Evolutionary conservation across 1,140 invertebrate species (phyloP).

Genomic region (Neodiprion pinetum): DNA sequence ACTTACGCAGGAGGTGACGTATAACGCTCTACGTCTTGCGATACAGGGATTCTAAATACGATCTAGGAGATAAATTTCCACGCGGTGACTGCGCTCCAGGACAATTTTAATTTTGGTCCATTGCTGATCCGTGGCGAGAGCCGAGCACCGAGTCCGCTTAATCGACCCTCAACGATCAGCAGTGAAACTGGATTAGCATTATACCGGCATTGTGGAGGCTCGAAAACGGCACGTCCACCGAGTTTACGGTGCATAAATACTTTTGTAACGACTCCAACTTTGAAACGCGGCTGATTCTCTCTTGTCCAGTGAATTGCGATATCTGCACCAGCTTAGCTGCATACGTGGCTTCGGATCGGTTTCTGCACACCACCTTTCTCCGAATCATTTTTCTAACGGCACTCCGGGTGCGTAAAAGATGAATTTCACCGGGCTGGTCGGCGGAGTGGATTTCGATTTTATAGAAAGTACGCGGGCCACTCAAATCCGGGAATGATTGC

Average conservation of each 20-base stretch:
- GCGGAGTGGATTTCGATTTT: neutral
- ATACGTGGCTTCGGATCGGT: neutral
- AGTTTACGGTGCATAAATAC: conserved; percentile 7
- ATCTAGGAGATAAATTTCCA: neutral
- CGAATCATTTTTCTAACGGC: neutral
- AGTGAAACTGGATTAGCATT: conserved; percentile 7
- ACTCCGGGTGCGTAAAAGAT: no score
- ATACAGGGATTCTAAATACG: neutral
- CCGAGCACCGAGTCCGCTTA: neutral
- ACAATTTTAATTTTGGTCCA: neutral
- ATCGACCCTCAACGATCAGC: neutral
- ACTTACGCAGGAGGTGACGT: neutral
- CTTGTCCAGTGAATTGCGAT: neutral
- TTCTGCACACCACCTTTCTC: neutral
- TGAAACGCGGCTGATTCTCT: neutral
- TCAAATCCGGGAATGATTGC: no score
- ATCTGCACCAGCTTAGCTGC: neutral
- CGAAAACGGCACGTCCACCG: neutral
- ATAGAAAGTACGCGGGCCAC: neutral
- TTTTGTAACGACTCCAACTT: neutral
- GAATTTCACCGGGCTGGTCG: neutral
- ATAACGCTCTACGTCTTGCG: neutral
- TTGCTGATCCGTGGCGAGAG: neutral
- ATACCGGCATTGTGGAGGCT: neutral
- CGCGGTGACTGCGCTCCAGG: neutral